A percentile compares a stretch with the other conserved stretches of the same genome.
phyloP scores from a whole-genome alignment of 2,113 vertebrate species.

The Phrynocephalus versicolor region DNA sequence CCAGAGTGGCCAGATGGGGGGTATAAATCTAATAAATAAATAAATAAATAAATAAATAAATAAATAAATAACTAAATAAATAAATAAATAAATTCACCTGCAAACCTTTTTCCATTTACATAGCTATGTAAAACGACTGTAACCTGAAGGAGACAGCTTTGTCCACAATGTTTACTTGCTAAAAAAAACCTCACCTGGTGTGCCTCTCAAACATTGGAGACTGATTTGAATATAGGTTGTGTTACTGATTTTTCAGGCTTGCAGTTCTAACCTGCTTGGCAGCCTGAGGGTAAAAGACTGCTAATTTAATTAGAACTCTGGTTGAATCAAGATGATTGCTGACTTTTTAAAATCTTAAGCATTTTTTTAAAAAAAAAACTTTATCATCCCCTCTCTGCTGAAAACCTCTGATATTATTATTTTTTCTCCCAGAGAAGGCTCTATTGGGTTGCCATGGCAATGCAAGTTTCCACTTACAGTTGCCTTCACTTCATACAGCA shows the following conservation, averaged over 20 bases:
- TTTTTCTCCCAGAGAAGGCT: constrained; percentile 4
- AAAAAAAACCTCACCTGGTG: not conserved
- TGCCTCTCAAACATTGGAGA: not conserved
- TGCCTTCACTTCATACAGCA: constrained; percentile 13
- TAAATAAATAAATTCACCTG: no score
- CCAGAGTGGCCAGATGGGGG: no score
- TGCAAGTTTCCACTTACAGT: constrained; percentile 25
- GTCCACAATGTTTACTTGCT: not conserved
- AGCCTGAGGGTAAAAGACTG: not conserved
- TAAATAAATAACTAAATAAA: no score
- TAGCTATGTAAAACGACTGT: no score
- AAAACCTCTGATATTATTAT: constrained; percentile 1
- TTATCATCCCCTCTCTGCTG: not conserved
- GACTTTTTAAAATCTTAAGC: constrained; percentile 21
- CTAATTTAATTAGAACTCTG: constrained; percentile 9
- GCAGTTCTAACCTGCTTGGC: not conserved
- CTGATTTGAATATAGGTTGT: not conserved
- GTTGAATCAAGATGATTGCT: not conserved
- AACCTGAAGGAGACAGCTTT: not conserved
- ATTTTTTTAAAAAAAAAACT: not conserved
- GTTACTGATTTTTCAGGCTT: not conserved
- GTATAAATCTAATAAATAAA: no score
- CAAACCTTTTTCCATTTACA: no score
- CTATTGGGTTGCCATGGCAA: constrained; percentile 28
- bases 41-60: no score